These are phyloP conservation scores for Margaritifera margaritifera DNA, from an alignment of 2,888 invertebrate genomes.

Conservation along the genomic window DNA sequence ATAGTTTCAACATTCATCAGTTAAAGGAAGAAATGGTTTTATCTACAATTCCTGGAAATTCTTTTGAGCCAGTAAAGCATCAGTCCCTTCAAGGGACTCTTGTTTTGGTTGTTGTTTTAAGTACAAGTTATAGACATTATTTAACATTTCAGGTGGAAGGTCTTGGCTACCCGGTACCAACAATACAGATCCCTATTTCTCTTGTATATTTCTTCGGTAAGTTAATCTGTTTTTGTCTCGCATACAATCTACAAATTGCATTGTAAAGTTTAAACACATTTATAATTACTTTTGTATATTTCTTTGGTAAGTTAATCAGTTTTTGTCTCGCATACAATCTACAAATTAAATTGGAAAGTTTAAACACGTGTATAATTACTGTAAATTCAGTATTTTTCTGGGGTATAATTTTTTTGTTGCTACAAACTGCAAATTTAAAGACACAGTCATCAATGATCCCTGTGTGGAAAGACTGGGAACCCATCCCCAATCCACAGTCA, in stretches of 20 bases:
- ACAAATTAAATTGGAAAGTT: too few relatives aligned
- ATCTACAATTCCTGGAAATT: background rate
- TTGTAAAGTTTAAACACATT: background rate
- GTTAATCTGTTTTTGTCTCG: slow-evolving; percentile 16
- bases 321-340: too few relatives aligned
- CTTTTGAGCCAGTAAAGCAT: background rate
- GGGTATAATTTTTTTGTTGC: too few relatives aligned
- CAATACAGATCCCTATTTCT: slow-evolving; percentile 61
- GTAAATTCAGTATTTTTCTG: too few relatives aligned
- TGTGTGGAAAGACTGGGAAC: too few relatives aligned
- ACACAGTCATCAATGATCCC: too few relatives aligned
- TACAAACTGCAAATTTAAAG: too few relatives aligned
- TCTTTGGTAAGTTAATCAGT: slow-evolving; percentile 58
- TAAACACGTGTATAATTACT: background rate
- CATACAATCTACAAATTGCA: too few relatives aligned
- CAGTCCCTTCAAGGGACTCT: background rate
- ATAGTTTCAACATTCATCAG: too few relatives aligned
- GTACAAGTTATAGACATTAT: background rate
- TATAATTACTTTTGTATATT: slow-evolving; percentile 62
- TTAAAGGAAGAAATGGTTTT: too few relatives aligned
- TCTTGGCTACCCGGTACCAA: slow-evolving; percentile 69
- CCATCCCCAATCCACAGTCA: too few relatives aligned
- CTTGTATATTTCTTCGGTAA: slow-evolving; percentile 69
- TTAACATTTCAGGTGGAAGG: slow-evolving; percentile 55
- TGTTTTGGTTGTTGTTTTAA: background rate